A percentile compares a stretch with the other conserved stretches of the same genome.
These are phyloP conservation scores for Lordiphosa clarofinis DNA, from an alignment of 1,140 invertebrate genomes.

Conservation along the genomic window DNA sequence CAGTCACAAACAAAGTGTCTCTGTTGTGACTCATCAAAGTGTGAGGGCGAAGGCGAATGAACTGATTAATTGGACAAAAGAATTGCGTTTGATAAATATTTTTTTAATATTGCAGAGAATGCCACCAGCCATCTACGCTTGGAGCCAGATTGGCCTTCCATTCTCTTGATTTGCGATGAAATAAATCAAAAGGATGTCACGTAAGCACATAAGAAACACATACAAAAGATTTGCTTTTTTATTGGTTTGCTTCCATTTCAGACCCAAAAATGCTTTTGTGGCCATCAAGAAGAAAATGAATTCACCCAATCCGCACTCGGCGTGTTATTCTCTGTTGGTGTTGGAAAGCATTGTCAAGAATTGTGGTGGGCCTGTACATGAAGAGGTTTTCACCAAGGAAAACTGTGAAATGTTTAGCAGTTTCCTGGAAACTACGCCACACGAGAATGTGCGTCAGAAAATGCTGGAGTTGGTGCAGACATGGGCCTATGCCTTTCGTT, in stretches of 20 bases:
- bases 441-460: slow-evolving; percentile 93
- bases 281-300: slow-evolving; percentile 94
- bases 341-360: slow-evolving; percentile 99
- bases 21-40: slow-evolving; percentile 53
- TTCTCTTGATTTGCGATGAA: slow-evolving; percentile 94
- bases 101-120: slow-evolving; percentile 85
- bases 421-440: slow-evolving; percentile 88
- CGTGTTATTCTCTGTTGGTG: slow-evolving; percentile 91
- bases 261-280: slow-evolving; percentile 90
- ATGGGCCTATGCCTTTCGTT: slow-evolving; percentile 98
- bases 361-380: slow-evolving; percentile 94
- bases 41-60: neutral
- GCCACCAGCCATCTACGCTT: slow-evolving; percentile 94
- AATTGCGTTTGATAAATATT: slow-evolving; percentile 12
- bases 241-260: slow-evolving; percentile 71
- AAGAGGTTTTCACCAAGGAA: slow-evolving; percentile 94
- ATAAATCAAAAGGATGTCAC: slow-evolving; percentile 96
- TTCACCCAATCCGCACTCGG: slow-evolving; percentile 93
- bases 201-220: slow-evolving; percentile 85
- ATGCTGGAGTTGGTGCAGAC: slow-evolving; percentile 96
- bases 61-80: slow-evolving; percentile 16
- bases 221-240: slow-evolving; percentile 12
- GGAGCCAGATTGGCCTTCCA: slow-evolving; percentile 96
- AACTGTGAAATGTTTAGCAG: slow-evolving; percentile 97
- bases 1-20: too few species aligned